These are phyloP conservation scores for Monopis laevigella DNA, from an alignment of 2,888 invertebrate genomes.

Conservation along the genomic window DNA sequence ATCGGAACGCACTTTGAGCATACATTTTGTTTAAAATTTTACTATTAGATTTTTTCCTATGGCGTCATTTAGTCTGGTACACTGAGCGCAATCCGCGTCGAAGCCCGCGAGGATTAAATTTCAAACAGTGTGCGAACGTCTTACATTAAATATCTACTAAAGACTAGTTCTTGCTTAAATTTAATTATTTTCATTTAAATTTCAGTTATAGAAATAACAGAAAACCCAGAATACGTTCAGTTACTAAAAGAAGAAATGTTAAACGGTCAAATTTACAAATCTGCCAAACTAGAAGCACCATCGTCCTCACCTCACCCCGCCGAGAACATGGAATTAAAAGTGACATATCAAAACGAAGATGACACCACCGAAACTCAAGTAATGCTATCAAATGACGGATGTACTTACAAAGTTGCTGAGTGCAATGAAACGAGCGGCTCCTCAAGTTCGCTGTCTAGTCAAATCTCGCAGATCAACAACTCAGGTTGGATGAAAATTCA, in stretches of 20 bases:
- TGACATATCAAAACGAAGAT: slow-evolving; percentile 45
- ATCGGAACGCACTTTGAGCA: too few species aligned
- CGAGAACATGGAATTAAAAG: slow-evolving; percentile 42
- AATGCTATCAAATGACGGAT: slow-evolving; percentile 44
- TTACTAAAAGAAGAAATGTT: slow-evolving; percentile 61
- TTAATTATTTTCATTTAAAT: slow-evolving; percentile 19
- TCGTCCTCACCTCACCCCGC: slow-evolving; percentile 29
- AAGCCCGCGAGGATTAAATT: too few species aligned
- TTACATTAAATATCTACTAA: slow-evolving; percentile 12
- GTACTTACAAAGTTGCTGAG: slow-evolving; percentile 47
- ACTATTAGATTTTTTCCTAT: too few species aligned
- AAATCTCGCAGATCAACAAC: slow-evolving; percentile 46
- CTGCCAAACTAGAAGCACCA: slow-evolving; percentile 31
- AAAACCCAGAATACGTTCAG: slow-evolving; percentile 57
- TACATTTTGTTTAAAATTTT: too few species aligned
- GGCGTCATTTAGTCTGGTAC: too few species aligned
- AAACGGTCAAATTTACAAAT: slow-evolving; percentile 66
- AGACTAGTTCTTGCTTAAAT: slow-evolving; percentile 11
- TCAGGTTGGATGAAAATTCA: slow-evolving; percentile 64
- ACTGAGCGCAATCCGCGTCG: too few species aligned
- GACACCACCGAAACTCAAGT: slow-evolving; percentile 45
- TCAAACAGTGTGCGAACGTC: too few species aligned
- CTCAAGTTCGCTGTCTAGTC: slow-evolving; percentile 42
- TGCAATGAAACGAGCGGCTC: slow-evolving; percentile 40
- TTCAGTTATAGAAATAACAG: slow-evolving; percentile 73